A percentile compares a stretch with the other conserved stretches of the same genome.
These are phyloP conservation scores for Eristalis pertinax DNA, from an alignment of 2,888 invertebrate genomes.

Conservation along the genomic window DNA sequence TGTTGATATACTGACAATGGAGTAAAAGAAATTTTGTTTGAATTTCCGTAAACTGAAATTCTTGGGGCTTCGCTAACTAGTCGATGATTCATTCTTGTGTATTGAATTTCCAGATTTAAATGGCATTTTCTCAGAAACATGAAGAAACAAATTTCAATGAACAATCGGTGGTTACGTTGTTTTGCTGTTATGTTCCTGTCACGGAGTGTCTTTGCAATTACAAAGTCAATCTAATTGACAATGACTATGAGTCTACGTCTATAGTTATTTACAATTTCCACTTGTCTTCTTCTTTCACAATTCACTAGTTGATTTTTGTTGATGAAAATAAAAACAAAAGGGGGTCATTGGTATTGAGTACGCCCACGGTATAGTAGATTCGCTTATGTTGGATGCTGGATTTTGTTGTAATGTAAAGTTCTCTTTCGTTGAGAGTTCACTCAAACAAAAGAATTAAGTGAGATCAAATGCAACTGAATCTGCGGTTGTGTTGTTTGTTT, in stretches of 20 bases:
- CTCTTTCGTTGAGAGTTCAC: not conserved
- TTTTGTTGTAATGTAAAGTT: not conserved
- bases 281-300: not conserved
- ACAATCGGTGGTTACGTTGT: constrained; percentile 29
- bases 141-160: constrained; percentile 28
- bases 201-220: constrained; percentile 43
- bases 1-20: constrained; percentile 14
- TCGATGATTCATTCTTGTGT: constrained; percentile 52
- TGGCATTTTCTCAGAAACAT: constrained; percentile 47
- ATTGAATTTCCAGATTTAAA: constrained; percentile 48
- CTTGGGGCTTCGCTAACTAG: constrained; percentile 8
- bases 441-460: not conserved
- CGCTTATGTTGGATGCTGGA: not conserved
- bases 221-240: constrained; percentile 49
- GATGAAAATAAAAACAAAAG: constrained; percentile 32
- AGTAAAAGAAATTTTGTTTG: not conserved
- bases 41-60: constrained; percentile 3
- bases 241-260: constrained; percentile 20
- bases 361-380: constrained; percentile 3
- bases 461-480: not conserved
- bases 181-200: not conserved
- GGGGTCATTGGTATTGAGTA: constrained; percentile 57
- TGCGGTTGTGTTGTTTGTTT: not conserved
- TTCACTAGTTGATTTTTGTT: not conserved
- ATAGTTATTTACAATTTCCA: constrained; percentile 12